These are phyloP conservation scores for Xyliphius kryptos DNA, from an alignment of 2,113 vertebrate species.

Conservation along the genomic window DNA sequence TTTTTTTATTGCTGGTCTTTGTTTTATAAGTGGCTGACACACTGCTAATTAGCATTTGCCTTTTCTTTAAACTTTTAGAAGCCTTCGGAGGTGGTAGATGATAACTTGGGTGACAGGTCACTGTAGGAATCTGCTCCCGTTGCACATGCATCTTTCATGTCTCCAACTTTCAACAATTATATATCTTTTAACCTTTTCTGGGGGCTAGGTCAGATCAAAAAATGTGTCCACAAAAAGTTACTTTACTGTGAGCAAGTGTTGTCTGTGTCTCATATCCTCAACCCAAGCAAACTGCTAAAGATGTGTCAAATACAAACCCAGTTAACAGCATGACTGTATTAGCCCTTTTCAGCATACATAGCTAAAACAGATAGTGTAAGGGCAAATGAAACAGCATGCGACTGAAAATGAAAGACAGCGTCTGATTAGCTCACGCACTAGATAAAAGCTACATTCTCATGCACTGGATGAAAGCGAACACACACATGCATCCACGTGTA, in stretches of 20 bases:
- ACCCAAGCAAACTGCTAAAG: neutral
- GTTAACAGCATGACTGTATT: neutral
- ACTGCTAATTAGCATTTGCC: conserved; percentile 40
- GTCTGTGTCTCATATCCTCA: neutral
- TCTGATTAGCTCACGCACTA: conserved; percentile 19
- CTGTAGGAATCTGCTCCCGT: conserved; percentile 31
- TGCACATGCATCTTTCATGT: conserved; percentile 35
- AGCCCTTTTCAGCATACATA: neutral
- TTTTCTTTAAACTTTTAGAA: conserved; percentile 38
- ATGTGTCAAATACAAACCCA: conserved; percentile 1
- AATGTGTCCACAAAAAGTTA: conserved; percentile 15
- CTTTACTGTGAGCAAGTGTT: conserved; percentile 2
- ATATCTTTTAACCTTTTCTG: conserved; percentile 33
- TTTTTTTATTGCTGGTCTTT: conserved; percentile 38
- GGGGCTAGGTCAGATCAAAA: conserved; percentile 21
- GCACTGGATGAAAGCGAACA: too few relatives aligned
- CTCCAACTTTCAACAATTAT: conserved; percentile 21
- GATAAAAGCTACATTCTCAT: conserved; percentile 40
- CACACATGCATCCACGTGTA: too few relatives aligned
- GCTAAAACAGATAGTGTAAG: conserved; percentile 1
- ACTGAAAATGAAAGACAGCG: conserved; percentile 10
- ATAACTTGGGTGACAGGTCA: conserved; percentile 43
- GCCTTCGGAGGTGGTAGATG: conserved; percentile 37
- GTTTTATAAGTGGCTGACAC: conserved; percentile 35
- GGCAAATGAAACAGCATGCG: conserved; percentile 18